A percentile compares a stretch with the other conserved stretches of the same genome.
These are phyloP conservation scores for Crocallis elinguaria DNA, from an alignment of 2,888 invertebrate genomes.

Conservation along the genomic window DNA sequence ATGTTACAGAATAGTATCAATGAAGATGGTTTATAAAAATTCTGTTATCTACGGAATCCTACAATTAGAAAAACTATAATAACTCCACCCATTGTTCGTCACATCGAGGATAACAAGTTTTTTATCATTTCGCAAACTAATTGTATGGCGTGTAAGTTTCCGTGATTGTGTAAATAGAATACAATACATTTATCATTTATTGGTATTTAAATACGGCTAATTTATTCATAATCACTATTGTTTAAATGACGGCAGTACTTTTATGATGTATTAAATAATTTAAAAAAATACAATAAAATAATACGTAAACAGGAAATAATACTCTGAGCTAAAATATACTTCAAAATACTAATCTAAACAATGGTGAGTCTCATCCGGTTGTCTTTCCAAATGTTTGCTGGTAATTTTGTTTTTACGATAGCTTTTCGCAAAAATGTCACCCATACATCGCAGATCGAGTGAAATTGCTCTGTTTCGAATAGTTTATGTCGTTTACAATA, in stretches of 20 bases:
- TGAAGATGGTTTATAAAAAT: neutral
- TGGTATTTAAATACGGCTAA: conserved; percentile 30
- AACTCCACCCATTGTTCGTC: conserved; percentile 63
- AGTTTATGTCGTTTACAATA: no score
- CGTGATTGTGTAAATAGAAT: conserved; percentile 58
- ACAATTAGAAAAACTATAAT: conserved; percentile 66
- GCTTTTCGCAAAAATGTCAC: no score
- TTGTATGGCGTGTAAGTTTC: conserved; percentile 59
- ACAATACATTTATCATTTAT: conserved; percentile 23
- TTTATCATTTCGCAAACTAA: conserved; percentile 65
- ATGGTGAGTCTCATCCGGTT: no score
- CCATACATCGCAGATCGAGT: no score
- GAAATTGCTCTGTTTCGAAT: no score
- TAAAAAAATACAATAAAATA: no score
- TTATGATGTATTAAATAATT: neutral
- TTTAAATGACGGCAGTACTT: neutral
- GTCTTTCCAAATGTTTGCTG: no score
- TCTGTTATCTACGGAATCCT: neutral
- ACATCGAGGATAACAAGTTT: conserved; percentile 75
- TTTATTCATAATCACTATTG: conserved; percentile 11
- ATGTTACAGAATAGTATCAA: neutral
- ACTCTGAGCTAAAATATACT: no score
- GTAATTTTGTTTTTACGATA: no score
- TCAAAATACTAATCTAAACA: no score
- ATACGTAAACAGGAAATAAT: no score